Conservation (phyloP, 2,888 invertebrate genomes). For the Polyommatus iphigenia region DNA sequence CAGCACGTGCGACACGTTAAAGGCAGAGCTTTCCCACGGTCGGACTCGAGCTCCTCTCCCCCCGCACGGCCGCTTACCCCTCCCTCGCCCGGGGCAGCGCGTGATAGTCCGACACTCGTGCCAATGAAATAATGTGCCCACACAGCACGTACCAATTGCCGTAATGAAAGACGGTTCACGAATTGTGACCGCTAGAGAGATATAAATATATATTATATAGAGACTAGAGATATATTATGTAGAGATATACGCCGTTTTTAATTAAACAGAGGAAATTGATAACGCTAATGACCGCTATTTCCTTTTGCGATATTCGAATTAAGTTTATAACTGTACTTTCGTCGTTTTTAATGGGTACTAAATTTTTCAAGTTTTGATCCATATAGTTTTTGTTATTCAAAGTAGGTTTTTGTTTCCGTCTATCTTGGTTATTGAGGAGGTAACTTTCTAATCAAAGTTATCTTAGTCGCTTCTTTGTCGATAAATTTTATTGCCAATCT, state of each 20-base stretch:
- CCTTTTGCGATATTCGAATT: conserved; percentile 27
- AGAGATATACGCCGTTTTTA: neutral
- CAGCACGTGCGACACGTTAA: conserved; percentile 80
- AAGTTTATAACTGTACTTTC: conserved; percentile 18
- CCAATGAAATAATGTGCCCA: conserved; percentile 74
- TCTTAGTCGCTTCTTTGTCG: neutral
- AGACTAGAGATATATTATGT: neutral
- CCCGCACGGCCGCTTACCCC: conserved; percentile 45
- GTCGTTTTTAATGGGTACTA: neutral
- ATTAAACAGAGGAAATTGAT: conserved; percentile 25
- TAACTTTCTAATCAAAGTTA: neutral
- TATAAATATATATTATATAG: neutral
- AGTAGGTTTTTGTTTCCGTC: neutral
- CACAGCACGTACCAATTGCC: conserved; percentile 74
- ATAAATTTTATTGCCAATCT: neutral
- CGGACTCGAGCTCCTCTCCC: conserved; percentile 54
- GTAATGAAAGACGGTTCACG: conserved; percentile 64
- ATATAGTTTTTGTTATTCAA: neutral
- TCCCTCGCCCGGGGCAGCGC: conserved; percentile 42
- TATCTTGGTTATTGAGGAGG: neutral
- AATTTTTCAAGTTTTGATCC: neutral
- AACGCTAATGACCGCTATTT: conserved; percentile 25
- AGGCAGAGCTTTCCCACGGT: conserved; percentile 80
- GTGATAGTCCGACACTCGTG: conserved; percentile 71
- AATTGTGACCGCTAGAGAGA: neutral